phyloP scores from a whole-genome alignment of 2,113 vertebrate species.

The Oreochromis niloticus region DNA sequence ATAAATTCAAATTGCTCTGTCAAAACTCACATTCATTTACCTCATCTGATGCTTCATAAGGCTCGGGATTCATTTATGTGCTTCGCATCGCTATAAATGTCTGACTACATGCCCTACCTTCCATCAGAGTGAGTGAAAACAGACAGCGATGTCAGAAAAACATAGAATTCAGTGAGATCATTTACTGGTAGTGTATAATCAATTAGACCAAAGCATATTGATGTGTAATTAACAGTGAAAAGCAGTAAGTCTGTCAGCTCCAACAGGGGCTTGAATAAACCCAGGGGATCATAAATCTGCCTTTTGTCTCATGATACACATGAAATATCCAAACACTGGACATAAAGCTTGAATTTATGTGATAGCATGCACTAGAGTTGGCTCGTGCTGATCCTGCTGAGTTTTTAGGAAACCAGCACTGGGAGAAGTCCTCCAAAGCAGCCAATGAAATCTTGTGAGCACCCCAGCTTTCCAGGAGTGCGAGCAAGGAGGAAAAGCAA shows the following conservation, averaged over 20 bases:
- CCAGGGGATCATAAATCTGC: constrained; percentile 40
- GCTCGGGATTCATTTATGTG: not conserved
- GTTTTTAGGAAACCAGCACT: constrained; percentile 12
- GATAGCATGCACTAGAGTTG: not conserved
- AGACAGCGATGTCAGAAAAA: constrained; percentile 32
- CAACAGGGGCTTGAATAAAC: constrained; percentile 20
- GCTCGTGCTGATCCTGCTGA: not conserved
- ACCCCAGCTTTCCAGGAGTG: not conserved
- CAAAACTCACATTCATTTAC: not conserved
- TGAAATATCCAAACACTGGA: constrained; percentile 19
- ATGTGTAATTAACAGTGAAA: constrained; percentile 58
- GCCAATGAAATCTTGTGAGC: constrained; percentile 8
- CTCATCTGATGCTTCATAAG: not conserved
- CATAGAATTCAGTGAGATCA: constrained; percentile 28
- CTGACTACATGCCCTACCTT: not conserved
- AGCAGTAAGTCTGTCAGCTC: constrained; percentile 34
- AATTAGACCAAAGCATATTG: constrained; percentile 53
- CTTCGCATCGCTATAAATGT: not conserved
- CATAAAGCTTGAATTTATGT: constrained; percentile 29
- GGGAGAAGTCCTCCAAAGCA: not conserved
- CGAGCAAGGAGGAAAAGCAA: constrained; percentile 37
- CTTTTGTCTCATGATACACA: constrained; percentile 29
- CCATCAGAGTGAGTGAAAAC: not conserved
- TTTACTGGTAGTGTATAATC: constrained; percentile 59
- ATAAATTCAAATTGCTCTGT: not conserved